These are phyloP conservation scores for Pluvialis apricaria DNA, from an alignment of 2,113 vertebrate species.

Conservation along the genomic window DNA sequence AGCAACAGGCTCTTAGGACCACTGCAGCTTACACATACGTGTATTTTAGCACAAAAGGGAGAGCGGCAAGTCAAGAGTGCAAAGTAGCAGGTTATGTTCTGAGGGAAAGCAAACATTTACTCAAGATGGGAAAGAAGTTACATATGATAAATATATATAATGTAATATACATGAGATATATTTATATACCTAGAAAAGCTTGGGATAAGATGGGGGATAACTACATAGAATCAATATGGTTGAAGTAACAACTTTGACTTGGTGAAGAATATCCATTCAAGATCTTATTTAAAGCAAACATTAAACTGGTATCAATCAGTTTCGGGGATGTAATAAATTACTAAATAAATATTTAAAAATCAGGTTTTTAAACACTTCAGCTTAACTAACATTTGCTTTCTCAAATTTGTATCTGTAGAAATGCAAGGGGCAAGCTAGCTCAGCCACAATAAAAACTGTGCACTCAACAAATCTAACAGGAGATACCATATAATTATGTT, in stretches of 20 bases:
- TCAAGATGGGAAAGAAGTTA: background rate
- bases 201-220: background rate
- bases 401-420: background rate
- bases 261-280: background rate
- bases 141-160: background rate
- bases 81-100: background rate
- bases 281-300: background rate
- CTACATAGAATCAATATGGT: background rate
- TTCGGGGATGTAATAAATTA: background rate
- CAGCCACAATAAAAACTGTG: background rate
- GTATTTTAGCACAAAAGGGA: background rate
- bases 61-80: background rate
- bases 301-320: background rate
- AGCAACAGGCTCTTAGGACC: background rate
- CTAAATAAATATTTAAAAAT: background rate
- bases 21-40: background rate
- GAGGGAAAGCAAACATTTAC: background rate
- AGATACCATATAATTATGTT: background rate
- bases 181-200: background rate
- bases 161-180: background rate
- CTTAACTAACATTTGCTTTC: background rate
- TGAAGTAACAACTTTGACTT: background rate
- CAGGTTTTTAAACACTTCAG: background rate
- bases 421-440: background rate
- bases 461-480: background rate